A percentile compares a stretch with the other conserved stretches of the same genome.
These are phyloP conservation scores for Papilio xuthus DNA, from an alignment of 1,140 invertebrate genomes.

Conservation along the genomic window DNA sequence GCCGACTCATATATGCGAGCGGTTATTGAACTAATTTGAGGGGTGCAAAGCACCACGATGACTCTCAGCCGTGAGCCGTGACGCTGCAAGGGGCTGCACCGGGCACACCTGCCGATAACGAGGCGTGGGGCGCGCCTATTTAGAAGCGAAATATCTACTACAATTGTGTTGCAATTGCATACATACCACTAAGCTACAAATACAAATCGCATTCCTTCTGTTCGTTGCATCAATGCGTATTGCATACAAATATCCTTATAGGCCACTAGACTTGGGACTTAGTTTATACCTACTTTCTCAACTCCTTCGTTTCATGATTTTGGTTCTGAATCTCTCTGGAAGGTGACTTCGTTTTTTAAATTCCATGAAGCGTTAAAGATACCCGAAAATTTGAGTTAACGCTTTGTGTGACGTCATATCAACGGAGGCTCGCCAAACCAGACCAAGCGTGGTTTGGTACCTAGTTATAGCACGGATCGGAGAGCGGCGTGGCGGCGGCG, in stretches of 20 bases:
- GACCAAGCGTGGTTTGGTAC: slow-evolving; percentile 27
- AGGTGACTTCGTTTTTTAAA: not conserved
- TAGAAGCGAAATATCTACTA: not conserved
- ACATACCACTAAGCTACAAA: not conserved
- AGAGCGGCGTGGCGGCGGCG: slow-evolving; percentile 13
- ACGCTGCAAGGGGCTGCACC: slow-evolving; percentile 26
- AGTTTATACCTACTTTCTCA: not conserved
- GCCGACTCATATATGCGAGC: not conserved
- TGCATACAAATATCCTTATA: slow-evolving; percentile 29
- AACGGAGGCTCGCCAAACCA: slow-evolving; percentile 46
- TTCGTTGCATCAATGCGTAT: slow-evolving; percentile 31
- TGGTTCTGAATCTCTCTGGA: not conserved
- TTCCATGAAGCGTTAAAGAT: not conserved
- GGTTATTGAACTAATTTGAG: slow-evolving; percentile 29
- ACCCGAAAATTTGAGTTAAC: slow-evolving; percentile 40
- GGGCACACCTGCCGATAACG: slow-evolving; percentile 31
- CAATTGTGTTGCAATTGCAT: slow-evolving; percentile 27
- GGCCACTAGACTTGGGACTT: not conserved
- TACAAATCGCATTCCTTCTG: slow-evolving; percentile 34
- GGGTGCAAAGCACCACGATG: slow-evolving; percentile 26
- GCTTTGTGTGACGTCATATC: slow-evolving; percentile 45
- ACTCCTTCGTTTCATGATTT: not conserved
- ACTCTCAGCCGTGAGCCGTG: slow-evolving; percentile 14
- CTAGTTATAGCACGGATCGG: slow-evolving; percentile 45
- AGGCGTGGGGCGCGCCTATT: slow-evolving; percentile 24